These are phyloP conservation scores for Cyphotilapia sp. DNA, from an alignment of 2,113 vertebrate genomes.

Conservation along the genomic window DNA sequence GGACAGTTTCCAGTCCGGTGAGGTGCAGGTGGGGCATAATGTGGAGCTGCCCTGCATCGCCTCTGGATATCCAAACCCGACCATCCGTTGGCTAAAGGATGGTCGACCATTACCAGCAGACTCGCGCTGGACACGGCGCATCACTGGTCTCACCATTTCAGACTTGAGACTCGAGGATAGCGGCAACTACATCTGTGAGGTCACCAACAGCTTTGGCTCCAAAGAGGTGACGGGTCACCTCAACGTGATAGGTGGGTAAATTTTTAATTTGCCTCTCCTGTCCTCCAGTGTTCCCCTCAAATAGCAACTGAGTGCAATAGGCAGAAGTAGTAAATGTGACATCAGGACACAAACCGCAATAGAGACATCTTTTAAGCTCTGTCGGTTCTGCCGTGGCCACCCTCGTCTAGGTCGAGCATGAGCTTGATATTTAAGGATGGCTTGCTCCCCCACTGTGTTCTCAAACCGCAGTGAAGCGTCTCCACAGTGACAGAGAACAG, in stretches of 20 bases:
- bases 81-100: constrained; percentile 93
- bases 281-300: background rate
- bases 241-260: constrained; percentile 81
- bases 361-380: constrained; percentile 15
- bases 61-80: constrained; percentile 91
- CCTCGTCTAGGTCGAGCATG: background rate
- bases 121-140: constrained; percentile 86
- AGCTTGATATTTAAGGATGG: constrained; percentile 21
- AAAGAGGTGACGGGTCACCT: constrained; percentile 91
- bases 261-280: background rate
- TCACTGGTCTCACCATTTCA: constrained; percentile 87
- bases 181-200: constrained; percentile 95
- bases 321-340: background rate
- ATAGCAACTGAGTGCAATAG: background rate
- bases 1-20: constrained; percentile 92
- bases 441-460: background rate
- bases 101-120: constrained; percentile 87
- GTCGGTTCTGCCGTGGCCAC: background rate
- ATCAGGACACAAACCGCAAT: background rate
- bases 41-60: constrained; percentile 93
- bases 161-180: constrained; percentile 92
- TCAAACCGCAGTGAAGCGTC: background rate
- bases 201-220: constrained; percentile 97
- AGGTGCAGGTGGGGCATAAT: constrained; percentile 80
- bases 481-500: background rate